Base-by-base conservation (phyloP, 2,797 vertebrate genomes). In the Limosa lapponica region DNA sequence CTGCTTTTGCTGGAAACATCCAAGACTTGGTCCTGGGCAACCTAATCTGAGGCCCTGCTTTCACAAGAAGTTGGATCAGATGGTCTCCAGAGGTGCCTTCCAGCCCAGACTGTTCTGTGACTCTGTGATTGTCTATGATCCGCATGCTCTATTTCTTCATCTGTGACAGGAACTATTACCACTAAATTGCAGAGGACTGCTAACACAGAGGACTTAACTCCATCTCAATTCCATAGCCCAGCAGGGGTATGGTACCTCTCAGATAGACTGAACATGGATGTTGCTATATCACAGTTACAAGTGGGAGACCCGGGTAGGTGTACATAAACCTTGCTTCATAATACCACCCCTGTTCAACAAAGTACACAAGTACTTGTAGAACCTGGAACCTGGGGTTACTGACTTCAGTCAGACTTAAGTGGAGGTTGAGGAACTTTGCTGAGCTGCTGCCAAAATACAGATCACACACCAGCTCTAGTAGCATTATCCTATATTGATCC, bases 261-360 rank as follows among this genome's bases (percentile, higher is more conserved):
- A 65, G 28, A 77, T 3, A 66, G 44, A 65, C 17, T 24, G 43
- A 77, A 57, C 11, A 17, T 22, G 13, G 34, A 25, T 52, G 37
- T 17, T 44, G 20, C 16, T 27, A 62, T 4, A 81, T 37, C n/a
- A 24, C 11, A 59, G 52, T 32, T 28, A 28, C 32, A 54, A 82
- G 46, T 1, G 9, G 28, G 37, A 75, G 30, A 58, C 16, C 11
- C 32, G 6, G 18, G 30, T n/a, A 41, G 0, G 1, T 20, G 13
- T 28, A 77, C 10, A 17, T 27, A 75, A 67, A 37, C 14, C 6
- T 73, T 78, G 30, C 28, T 65, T 57, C 57, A 28, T 18, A 74
- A 54, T 64, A 15, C 13, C 36, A 59, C 0, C 13, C 43, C 49
- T 39, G 37, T 30, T 77, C 34, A 89, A 37, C 46, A 84, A 66